Base-by-base conservation (phyloP, 2,797 vertebrate species). In the Odontamblyopus rebecca region DNA sequence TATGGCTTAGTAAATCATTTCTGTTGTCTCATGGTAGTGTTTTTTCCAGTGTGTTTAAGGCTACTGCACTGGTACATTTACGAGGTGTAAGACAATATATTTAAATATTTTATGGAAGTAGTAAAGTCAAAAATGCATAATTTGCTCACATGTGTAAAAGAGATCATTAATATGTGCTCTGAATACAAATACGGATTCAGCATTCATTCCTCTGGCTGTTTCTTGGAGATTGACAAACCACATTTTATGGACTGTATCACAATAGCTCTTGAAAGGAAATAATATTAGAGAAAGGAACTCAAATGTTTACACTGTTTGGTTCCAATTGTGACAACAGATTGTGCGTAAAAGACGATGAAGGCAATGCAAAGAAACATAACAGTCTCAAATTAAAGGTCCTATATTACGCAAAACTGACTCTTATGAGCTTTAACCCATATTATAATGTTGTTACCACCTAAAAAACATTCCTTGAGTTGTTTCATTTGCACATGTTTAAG, bases 91-190 rank as follows among this genome's bases (percentile, higher is more conserved):
- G 91, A 89, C 91, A 92, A 93, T 94, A 92, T 88, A 89, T 86
- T 86, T 84, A 75, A 92, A 91, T 91, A 89, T 86, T 95, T 95
- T 94, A 95, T 94, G 87, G 89, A 88, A 82, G 93, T 90, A 82
- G 85, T 95, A 94, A 94, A 95, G 88, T 85, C 76, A 86, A 80
- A 93, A 94, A 95, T 93, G 82, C 88, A 91, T 93, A 88, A 94
- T 93, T 94, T 91, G 86, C 82, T 91, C 91, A 89, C 89, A 88
- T 93, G 84, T 90, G 88, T 90, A 93, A 92, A 91, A 93, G 85
- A 84, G 81, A 81, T 86, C 81, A 91, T 91, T 92, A 94, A 89
- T 80, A 90, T 82, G 74, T 82, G 81, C 85, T 80, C 78, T 93
- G 94, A 93, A 94, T 94, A 93, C 91, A 90, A 93, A 95, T 89